Conservation (phyloP, 2,797 vertebrate genomes). For the Myotis daubentonii region DNA sequence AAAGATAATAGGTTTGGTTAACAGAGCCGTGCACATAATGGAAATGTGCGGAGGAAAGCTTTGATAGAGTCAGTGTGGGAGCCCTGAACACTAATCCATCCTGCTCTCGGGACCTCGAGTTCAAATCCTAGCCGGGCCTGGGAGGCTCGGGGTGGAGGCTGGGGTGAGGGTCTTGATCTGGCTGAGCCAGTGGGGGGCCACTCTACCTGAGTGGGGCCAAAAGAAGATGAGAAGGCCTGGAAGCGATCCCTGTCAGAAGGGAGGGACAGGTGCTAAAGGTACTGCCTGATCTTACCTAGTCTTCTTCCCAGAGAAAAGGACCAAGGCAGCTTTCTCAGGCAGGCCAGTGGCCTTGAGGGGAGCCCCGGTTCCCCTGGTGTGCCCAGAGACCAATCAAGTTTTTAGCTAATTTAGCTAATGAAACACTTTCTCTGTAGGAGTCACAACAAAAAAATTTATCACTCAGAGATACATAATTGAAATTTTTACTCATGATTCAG, state of each 20-base stretch:
- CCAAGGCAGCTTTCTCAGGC: not conserved
- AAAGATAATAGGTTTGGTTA: slow-evolving; percentile 89
- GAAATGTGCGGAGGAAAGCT: slow-evolving; percentile 82
- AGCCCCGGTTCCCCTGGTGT: not conserved
- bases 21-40: slow-evolving; percentile 87
- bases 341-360: not conserved
- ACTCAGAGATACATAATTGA: not conserved
- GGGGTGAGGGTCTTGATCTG: slow-evolving; percentile 44
- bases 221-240: slow-evolving; percentile 21
- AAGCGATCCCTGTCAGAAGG: slow-evolving; percentile 39
- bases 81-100: slow-evolving; percentile 79
- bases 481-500: not conserved
- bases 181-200: slow-evolving; percentile 3
- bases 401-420: slow-evolving; percentile 9
- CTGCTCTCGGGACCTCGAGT: slow-evolving; percentile 79
- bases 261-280: not conserved
- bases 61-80: slow-evolving; percentile 84
- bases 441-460: not conserved
- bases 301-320: slow-evolving; percentile 4
- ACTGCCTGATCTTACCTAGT: not conserved
- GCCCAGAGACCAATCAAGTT: not conserved
- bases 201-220: slow-evolving; percentile 55
- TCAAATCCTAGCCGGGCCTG: slow-evolving; percentile 73
- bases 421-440: slow-evolving; percentile 35
- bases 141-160: slow-evolving; percentile 62